Conservation (phyloP, 2,113 vertebrate species). For the Apaloderma vittatum region DNA sequence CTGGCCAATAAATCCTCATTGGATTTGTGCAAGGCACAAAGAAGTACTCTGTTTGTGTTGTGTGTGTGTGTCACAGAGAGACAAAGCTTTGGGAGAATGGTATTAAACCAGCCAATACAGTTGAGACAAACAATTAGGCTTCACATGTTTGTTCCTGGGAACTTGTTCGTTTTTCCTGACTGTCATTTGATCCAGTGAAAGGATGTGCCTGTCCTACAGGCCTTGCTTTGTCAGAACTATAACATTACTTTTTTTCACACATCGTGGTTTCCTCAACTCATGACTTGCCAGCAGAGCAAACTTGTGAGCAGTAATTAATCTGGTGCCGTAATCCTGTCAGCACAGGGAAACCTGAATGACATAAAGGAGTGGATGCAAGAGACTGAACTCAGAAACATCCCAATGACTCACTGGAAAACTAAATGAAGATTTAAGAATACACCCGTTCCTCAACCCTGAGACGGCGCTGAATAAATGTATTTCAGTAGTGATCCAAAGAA, state of each 20-base stretch:
- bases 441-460: not conserved
- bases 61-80: not conserved
- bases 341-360: not conserved
- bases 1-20: not conserved
- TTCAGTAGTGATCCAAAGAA: not conserved
- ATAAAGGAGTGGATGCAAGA: not conserved
- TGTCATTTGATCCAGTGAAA: not conserved
- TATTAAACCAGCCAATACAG: not conserved
- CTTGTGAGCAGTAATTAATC: not conserved
- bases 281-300: not conserved
- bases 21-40: not conserved
- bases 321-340: not conserved
- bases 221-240: not conserved
- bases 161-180: not conserved
- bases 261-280: not conserved
- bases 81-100: not conserved
- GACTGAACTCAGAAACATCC: not conserved
- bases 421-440: constrained; percentile 16
- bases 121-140: not conserved
- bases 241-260: not conserved
- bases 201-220: not conserved
- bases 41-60: not conserved
- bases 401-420: not conserved
- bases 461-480: not conserved
- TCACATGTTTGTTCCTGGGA: not conserved